Conservation (phyloP, 2,113 vertebrate genomes). For the Phasianus colchicus region DNA sequence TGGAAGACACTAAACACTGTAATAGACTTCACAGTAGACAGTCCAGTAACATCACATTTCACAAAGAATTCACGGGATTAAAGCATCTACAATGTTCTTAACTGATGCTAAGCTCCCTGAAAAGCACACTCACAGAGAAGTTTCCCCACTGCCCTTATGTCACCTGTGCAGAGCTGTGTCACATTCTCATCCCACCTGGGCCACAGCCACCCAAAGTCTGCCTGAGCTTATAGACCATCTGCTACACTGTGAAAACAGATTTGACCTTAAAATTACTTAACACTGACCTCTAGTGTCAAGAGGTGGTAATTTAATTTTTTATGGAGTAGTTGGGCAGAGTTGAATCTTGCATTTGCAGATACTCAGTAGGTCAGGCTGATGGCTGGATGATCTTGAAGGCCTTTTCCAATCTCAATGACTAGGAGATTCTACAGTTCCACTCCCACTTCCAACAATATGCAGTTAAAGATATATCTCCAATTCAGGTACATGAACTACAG, state of each 20-base stretch:
- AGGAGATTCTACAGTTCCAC: neutral
- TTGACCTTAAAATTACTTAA: slow-evolving; percentile 14
- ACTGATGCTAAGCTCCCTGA: neutral
- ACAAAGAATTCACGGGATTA: neutral
- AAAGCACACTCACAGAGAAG: neutral
- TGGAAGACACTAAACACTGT: neutral
- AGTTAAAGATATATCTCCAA: neutral
- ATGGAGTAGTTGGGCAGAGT: neutral
- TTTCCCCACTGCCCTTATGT: neutral
- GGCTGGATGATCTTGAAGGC: neutral
- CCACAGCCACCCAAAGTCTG: neutral
- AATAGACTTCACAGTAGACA: neutral
- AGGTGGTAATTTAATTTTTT: neutral
- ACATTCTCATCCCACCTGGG: neutral
- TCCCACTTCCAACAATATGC: neutral
- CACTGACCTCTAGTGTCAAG: slow-evolving; percentile 37
- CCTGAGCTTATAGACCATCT: neutral
- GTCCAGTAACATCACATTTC: neutral
- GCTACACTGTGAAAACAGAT: neutral
- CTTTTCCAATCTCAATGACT: neutral
- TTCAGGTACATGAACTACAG: neutral
- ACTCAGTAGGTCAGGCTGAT: neutral
- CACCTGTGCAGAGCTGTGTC: neutral
- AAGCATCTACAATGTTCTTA: neutral
- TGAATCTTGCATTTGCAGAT: neutral